Conservation (phyloP, 2,113 vertebrate species). For the Serilophus lunatus region DNA sequence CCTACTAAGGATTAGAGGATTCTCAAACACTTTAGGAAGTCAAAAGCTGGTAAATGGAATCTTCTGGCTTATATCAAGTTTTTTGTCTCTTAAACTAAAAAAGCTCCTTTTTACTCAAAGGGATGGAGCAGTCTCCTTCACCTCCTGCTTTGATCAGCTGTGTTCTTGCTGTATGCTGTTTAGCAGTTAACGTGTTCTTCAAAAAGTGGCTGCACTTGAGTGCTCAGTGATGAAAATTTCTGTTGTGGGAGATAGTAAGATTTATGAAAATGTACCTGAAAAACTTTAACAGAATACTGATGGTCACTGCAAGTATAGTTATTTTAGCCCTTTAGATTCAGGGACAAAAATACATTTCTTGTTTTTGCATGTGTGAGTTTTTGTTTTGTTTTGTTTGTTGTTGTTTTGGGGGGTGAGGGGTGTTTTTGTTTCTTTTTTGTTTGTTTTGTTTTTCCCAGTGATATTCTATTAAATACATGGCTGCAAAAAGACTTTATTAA, state of each 20-base stretch:
- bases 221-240: neutral
- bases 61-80: neutral
- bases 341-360: neutral
- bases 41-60: neutral
- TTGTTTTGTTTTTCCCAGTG: neutral
- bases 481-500: slow-evolving; percentile 50
- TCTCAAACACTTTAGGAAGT: neutral
- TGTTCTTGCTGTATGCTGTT: neutral
- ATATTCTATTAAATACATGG: slow-evolving; percentile 27
- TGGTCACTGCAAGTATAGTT: neutral
- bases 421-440: neutral
- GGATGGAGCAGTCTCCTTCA: neutral
- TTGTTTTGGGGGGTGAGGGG: no score
- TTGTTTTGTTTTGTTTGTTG: neutral
- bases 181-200: neutral
- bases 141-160: neutral
- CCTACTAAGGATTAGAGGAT: neutral
- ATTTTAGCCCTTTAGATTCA: neutral
- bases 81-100: neutral
- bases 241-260: neutral
- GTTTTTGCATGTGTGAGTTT: neutral
- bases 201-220: neutral
- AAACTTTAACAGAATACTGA: neutral
- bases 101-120: neutral
- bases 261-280: neutral